Conservation (phyloP, 1,140 invertebrate species). For the Contarinia nasturtii region DNA sequence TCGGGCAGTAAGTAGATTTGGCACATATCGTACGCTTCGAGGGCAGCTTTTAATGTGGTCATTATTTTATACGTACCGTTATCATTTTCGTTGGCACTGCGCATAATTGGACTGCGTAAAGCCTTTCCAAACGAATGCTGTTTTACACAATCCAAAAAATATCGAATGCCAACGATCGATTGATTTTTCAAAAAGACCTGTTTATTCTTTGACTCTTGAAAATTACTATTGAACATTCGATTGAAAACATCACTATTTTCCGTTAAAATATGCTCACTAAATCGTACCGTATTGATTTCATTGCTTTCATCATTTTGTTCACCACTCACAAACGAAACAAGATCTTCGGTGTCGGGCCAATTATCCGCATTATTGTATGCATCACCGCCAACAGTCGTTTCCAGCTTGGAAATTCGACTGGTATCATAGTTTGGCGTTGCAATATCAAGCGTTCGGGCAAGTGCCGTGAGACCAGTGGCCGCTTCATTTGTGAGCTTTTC, state of each 20-base stretch:
- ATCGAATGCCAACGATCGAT: conserved; percentile 14
- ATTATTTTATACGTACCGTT: not conserved
- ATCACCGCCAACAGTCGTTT: not conserved
- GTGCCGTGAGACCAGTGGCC: conserved; percentile 16
- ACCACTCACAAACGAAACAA: conserved; percentile 6
- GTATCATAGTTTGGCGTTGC: conserved; percentile 9
- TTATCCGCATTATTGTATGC: conserved; percentile 2
- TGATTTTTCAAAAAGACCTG: conserved; percentile 17
- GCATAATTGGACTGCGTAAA: conserved; percentile 6
- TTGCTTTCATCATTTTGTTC: conserved; percentile 6
- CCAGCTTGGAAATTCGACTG: not conserved
- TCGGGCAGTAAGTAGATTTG: conserved; percentile 20
- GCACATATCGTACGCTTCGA: conserved; percentile 21
- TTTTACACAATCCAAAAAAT: conserved; percentile 18
- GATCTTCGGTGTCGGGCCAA: conserved; percentile 6
- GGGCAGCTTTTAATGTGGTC: conserved; percentile 12
- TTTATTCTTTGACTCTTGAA: conserved; percentile 17
- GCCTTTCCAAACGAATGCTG: conserved; percentile 7
- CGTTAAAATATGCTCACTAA: conserved; percentile 20
- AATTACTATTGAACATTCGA: conserved; percentile 21
- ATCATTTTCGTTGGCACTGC: not conserved
- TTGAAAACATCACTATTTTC: conserved; percentile 21
- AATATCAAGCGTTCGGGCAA: conserved; percentile 15
- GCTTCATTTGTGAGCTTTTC: conserved; percentile 17
- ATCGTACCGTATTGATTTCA: conserved; percentile 15